These are phyloP conservation scores for Tenebrio molitor DNA, from an alignment of 1,140 invertebrate species.

Conservation along the genomic window DNA sequence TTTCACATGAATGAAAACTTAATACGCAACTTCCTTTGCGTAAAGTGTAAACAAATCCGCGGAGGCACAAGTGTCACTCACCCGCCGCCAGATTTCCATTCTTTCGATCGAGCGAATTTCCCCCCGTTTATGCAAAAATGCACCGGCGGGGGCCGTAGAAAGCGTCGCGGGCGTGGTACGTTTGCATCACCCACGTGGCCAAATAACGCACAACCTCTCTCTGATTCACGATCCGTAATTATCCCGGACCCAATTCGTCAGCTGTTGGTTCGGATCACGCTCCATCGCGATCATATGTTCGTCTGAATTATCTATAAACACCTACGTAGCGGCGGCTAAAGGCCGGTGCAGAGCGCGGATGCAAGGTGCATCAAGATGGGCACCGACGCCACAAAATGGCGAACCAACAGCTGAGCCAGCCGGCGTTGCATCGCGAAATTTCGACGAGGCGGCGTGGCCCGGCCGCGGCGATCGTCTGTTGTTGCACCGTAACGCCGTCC, in stretches of 20 bases:
- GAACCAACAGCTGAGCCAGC: constrained; percentile 53
- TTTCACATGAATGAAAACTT: constrained; percentile 45
- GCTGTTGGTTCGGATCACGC: constrained; percentile 40
- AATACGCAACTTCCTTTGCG: constrained; percentile 46
- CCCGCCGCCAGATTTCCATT: constrained; percentile 20
- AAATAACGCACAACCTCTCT: constrained; percentile 19
- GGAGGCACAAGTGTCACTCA: constrained; percentile 15
- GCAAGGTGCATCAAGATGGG: constrained; percentile 20
- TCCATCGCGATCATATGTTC: constrained; percentile 37
- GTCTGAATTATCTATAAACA: constrained; percentile 28
- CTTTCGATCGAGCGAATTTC: no score
- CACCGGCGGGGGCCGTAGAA: neutral
- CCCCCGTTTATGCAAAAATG: neutral
- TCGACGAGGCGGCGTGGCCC: constrained; percentile 12
- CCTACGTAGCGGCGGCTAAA: neutral
- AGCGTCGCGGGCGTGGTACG: constrained; percentile 29
- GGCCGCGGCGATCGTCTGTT: neutral
- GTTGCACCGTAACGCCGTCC: constrained; percentile 4
- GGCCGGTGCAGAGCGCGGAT: neutral
- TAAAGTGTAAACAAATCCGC: constrained; percentile 36
- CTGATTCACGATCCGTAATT: constrained; percentile 32
- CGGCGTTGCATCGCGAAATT: constrained; percentile 17
- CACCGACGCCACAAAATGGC: constrained; percentile 54
- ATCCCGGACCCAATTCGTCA: constrained; percentile 44
- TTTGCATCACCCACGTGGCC: constrained; percentile 35